Conservation (phyloP, 2,113 vertebrate genomes). For the Callopanchax toddi region DNA sequence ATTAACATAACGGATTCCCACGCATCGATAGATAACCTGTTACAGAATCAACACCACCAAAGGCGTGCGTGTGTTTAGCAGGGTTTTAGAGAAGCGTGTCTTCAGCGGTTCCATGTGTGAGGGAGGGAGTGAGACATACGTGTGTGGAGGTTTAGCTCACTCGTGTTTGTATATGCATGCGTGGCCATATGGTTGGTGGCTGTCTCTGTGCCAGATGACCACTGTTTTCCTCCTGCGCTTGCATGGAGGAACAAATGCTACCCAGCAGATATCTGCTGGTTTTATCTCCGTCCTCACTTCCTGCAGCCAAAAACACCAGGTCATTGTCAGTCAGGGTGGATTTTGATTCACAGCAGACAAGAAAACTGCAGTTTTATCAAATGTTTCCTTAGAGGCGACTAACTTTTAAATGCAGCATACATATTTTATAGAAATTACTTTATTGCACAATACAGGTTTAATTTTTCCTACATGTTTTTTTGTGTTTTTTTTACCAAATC, state of each 20-base stretch:
- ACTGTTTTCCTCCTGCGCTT: conserved; percentile 51
- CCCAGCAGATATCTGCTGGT: conserved; percentile 36
- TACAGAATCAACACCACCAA: conserved; percentile 43
- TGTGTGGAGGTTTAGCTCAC: conserved; percentile 3
- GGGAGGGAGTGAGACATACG: conserved; percentile 3
- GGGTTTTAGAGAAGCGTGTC: conserved; percentile 4
- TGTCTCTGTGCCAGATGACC: conserved; percentile 66
- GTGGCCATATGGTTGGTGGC: conserved; percentile 72
- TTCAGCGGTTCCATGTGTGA: conserved; percentile 37
- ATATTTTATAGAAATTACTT: not conserved
- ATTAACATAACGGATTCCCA: conserved; percentile 68
- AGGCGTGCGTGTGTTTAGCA: conserved; percentile 16
- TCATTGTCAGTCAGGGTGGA: conserved; percentile 14
- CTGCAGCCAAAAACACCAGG: conserved; percentile 3
- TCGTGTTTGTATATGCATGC: not conserved
- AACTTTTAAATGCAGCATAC: not conserved
- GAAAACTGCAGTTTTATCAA: not conserved
- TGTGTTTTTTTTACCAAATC: too few relatives aligned
- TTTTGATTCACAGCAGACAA: too few relatives aligned
- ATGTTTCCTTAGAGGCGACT: too few relatives aligned
- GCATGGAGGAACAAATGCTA: conserved; percentile 61
- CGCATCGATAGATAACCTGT: conserved; percentile 66
- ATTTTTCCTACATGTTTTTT: too few relatives aligned
- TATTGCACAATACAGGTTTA: too few relatives aligned
- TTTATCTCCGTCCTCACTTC: conserved; percentile 25